A percentile compares a stretch with the other conserved stretches of the same genome.
phyloP scores from a whole-genome alignment of 2,888 invertebrate species.

The Rhagium mordax region DNA sequence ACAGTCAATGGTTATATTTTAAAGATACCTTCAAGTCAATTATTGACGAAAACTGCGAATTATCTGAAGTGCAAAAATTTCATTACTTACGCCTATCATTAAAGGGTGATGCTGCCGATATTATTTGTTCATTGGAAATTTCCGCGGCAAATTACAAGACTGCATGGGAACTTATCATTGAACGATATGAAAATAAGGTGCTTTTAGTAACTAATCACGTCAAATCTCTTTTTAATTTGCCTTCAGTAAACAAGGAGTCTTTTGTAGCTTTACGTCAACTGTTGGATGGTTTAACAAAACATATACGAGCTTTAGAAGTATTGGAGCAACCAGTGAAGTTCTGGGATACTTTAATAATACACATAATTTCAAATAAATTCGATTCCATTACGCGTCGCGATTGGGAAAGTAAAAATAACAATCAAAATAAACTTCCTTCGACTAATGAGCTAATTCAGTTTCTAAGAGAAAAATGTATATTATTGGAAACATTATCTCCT shows the following conservation, averaged over 20 bases:
- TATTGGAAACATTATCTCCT: neutral
- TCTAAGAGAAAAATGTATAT: constrained; percentile 7
- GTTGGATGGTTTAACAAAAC: constrained; percentile 9
- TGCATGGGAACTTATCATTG: constrained; percentile 16
- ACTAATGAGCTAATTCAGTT: neutral
- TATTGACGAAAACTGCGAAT: neutral
- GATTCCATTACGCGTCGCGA: constrained; percentile 23
- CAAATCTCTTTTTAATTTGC: constrained; percentile 23
- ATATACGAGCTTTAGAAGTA: constrained; percentile 15
- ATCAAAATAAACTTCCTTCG: neutral
- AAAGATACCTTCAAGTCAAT: constrained; percentile 1
- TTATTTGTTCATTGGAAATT: constrained; percentile 10
- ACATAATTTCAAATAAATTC: constrained; percentile 14
- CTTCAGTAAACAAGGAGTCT: constrained; percentile 4
- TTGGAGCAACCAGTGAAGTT: constrained; percentile 9
- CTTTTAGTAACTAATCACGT: constrained; percentile 15
- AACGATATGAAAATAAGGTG: constrained; percentile 19
- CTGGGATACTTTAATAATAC: constrained; percentile 15
- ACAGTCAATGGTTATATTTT: constrained; percentile 8
- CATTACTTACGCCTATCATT: constrained; percentile 14
- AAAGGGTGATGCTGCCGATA: constrained; percentile 21
- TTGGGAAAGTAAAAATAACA: constrained; percentile 5
- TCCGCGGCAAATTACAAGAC: constrained; percentile 16
- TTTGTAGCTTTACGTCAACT: constrained; percentile 2
- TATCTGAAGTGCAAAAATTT: constrained; percentile 14